Conservation (phyloP, 2,113 vertebrate genomes). For the Campylomormyrus numenius region DNA sequence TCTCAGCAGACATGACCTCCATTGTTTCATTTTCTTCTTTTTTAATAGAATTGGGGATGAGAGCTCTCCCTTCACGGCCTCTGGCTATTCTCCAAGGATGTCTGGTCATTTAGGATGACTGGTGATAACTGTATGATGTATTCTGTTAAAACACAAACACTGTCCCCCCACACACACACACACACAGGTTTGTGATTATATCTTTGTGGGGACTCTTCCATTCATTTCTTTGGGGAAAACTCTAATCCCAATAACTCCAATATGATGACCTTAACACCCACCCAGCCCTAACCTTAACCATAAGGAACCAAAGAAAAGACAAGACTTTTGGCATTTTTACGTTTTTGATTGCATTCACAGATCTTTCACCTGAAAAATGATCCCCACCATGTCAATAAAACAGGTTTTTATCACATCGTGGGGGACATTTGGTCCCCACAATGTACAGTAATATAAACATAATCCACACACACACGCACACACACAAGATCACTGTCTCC, state of each 20-base stretch:
- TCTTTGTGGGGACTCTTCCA: too few species aligned
- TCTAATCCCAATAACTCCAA: too few species aligned
- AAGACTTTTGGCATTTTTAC: too few species aligned
- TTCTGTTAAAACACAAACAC: not conserved
- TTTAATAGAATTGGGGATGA: not conserved
- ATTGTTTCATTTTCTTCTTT: not conserved
- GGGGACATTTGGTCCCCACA: too few species aligned
- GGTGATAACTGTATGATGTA: not conserved
- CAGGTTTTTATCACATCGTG: too few species aligned
- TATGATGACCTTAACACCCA: too few species aligned
- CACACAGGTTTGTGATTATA: not conserved
- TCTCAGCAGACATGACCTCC: not conserved
- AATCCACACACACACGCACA: not conserved
- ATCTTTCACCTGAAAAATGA: too few species aligned
- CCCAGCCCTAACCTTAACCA: too few species aligned
- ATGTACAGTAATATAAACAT: too few species aligned
- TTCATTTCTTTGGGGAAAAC: too few species aligned
- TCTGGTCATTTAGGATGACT: not conserved
- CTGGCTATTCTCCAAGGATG: not conserved
- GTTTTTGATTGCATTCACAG: too few species aligned
- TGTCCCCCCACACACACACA: not conserved
- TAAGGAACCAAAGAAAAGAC: too few species aligned
- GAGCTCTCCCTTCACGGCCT: not conserved
- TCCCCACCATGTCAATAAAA: not conserved
- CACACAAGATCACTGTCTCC: not conserved